Evolutionary conservation across 2,113 vertebrate genomes (phyloP).

Genomic region (Candoia aspera): DNA sequence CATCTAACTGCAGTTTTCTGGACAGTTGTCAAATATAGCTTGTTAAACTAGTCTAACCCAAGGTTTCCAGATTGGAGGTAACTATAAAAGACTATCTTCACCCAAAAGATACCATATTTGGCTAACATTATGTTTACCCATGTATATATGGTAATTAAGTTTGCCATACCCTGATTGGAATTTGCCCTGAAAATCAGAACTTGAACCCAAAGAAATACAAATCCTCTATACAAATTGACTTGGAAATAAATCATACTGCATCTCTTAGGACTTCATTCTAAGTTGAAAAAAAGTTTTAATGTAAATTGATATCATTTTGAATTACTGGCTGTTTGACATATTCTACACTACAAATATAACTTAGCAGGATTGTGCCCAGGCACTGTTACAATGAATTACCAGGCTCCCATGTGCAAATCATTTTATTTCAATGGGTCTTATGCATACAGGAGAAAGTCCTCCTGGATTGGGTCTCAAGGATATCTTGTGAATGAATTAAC

Average conservation of each 20-base stretch:
- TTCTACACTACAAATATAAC: neutral
- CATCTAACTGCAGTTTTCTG: neutral
- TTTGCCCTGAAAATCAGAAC: neutral
- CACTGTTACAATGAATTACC: neutral
- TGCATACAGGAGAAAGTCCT: neutral
- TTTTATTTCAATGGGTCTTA: neutral
- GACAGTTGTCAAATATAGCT: neutral
- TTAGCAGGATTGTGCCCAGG: neutral
- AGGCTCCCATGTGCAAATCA: neutral
- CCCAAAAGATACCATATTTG: neutral
- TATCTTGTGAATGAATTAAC: neutral
- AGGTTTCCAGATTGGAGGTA: neutral
- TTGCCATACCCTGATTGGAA: neutral
- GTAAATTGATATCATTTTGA: neutral
- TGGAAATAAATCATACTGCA: neutral
- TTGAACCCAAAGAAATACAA: neutral
- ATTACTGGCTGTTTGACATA: neutral
- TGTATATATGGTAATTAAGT: neutral
- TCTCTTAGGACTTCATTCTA: neutral
- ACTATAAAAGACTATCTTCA: neutral
- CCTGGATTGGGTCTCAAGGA: neutral
- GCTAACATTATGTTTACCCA: neutral
- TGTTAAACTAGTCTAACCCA: neutral
- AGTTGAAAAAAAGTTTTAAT: neutral
- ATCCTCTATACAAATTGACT: neutral